Evolutionary conservation across 2,797 vertebrate species (phyloP), one percentile per base, ranked within the genome.

Genomic region (Eupleurogrammus muticus): DNA sequence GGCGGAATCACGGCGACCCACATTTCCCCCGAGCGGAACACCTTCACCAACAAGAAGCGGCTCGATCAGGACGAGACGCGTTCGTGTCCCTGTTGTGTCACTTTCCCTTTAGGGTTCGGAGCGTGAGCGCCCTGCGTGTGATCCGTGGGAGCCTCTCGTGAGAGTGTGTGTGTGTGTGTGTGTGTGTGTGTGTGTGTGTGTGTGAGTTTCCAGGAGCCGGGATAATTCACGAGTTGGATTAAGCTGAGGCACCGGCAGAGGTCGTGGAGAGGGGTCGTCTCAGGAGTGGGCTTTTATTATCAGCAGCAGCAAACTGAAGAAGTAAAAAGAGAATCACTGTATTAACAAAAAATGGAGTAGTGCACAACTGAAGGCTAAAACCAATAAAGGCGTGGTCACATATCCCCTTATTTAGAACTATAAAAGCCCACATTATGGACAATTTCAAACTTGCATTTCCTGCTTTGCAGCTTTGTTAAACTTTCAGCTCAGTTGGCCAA

Each of bases 71-170:
- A 84, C 75, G 85, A 79, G 77, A 82, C 76, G 67, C 75, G 70
- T 83, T 72, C 69, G 65, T 90, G 90, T 80, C 86, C 90, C 76
- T 85, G 85, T 91, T 92, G 88, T 91, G 88, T 91, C 88, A 84
- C 83, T 81, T 89, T 89, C 87, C 68, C 82, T 80, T 89, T 88
- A 70, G 80, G 87, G 67, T 75, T 69, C 57, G 24, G 65, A 53
- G 65, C 40, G 79, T 80, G 85, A 90, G 89, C 75, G 44, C 16
- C 16, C 57, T 63, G 75, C 24, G 64, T 51, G 73, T 42, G 59
- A 77, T 75, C 56, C 36, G 60, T 40, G 73, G 23, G 63, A 70
- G 77, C 70, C 57, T 58, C 28, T 16, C 23, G 72, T 48, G 38
- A 32, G 2, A 16, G 61, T 16, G 55, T 9, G 13, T 9, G 23